Percentiles rank a stretch among this genome's conserved stretches.
Evolutionary conservation across 2,888 invertebrate genomes (phyloP).

Genomic region (Diplazon laetatorius): DNA sequence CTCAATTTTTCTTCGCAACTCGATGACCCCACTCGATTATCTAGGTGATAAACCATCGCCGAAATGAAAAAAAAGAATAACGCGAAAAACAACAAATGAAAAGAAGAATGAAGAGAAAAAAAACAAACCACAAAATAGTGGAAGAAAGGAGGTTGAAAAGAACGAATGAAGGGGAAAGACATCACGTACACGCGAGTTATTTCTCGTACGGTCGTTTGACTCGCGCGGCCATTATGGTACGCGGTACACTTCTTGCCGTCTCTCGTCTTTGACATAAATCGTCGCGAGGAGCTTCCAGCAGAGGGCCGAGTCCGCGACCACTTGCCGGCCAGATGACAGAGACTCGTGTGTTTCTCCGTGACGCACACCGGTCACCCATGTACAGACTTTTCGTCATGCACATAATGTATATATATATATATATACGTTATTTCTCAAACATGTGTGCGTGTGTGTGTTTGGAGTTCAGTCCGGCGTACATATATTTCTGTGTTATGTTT

Average conservation of each 20-base stretch:
- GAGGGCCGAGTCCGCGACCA: conserved; percentile 69
- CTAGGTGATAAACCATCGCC: conserved; percentile 21
- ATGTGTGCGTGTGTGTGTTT: not conserved
- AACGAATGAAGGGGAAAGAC: conserved; percentile 15
- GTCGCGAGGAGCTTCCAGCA: conserved; percentile 64
- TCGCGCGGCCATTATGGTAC: conserved; percentile 62
- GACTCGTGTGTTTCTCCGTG: conserved; percentile 68
- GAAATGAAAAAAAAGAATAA: not conserved
- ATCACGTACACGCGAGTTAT: conserved; percentile 58
- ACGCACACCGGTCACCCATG: conserved; percentile 49
- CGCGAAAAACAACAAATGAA: conserved; percentile 2
- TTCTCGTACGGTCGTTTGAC: conserved; percentile 62
- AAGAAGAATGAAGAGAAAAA: conserved; percentile 4
- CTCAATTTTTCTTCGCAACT: not conserved
- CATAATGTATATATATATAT: conserved; percentile 7
- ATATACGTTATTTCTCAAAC: not conserved
- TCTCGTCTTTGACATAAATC: conserved; percentile 70
- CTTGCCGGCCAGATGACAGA: conserved; percentile 75
- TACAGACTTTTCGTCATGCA: conserved; percentile 26
- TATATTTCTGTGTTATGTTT: conserved; percentile 45
- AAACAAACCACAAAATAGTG: conserved; percentile 2
- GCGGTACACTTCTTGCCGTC: conserved; percentile 65
- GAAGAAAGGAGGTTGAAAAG: conserved; percentile 12
- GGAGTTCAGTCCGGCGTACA: not conserved
- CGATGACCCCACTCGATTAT: conserved; percentile 7